A percentile compares a stretch with the other conserved stretches of the same genome.
Conservation (phyloP, 2,888 invertebrate species). For the Crossocerus cetratus region DNA sequence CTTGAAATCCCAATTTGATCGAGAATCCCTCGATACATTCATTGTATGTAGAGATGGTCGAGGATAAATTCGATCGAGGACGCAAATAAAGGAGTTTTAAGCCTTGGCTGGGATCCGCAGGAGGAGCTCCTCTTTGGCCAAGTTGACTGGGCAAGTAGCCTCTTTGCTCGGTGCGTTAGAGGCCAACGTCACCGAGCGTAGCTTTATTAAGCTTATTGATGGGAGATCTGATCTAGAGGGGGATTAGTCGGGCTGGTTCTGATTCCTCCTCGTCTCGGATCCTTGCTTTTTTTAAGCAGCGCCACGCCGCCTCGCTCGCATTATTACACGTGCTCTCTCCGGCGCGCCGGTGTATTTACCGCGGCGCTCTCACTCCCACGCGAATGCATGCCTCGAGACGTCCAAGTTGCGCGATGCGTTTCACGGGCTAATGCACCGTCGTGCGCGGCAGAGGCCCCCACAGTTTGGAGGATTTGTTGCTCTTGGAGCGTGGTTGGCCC, state of each 20-base stretch:
- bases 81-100: conserved; percentile 67
- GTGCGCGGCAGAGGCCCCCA: too few relatives aligned
- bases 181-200: conserved; percentile 65
- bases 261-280: conserved; percentile 44
- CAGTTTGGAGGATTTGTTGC: too few relatives aligned
- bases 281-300: conserved; percentile 31
- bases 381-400: conserved; percentile 24
- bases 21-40: background rate
- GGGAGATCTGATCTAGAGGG: conserved; percentile 69
- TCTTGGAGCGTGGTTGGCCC: too few relatives aligned
- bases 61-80: conserved; percentile 59
- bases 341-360: conserved; percentile 39
- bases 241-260: conserved; percentile 66
- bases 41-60: conserved; percentile 51
- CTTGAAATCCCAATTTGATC: conserved; percentile 61
- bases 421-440: too few relatives aligned
- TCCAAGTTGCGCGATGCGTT: conserved; percentile 12
- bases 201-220: conserved; percentile 74
- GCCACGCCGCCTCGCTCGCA: conserved; percentile 18
- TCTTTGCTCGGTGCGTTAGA: conserved; percentile 44
- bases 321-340: conserved; percentile 40
- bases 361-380: conserved; percentile 31
- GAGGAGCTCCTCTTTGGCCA: conserved; percentile 24
- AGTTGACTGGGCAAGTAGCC: conserved; percentile 47
- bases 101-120: conserved; percentile 57